Evolutionary conservation across 2,888 invertebrate species (phyloP), one percentile per base, ranked within the genome.

Genomic region (Cryptus armator): DNA sequence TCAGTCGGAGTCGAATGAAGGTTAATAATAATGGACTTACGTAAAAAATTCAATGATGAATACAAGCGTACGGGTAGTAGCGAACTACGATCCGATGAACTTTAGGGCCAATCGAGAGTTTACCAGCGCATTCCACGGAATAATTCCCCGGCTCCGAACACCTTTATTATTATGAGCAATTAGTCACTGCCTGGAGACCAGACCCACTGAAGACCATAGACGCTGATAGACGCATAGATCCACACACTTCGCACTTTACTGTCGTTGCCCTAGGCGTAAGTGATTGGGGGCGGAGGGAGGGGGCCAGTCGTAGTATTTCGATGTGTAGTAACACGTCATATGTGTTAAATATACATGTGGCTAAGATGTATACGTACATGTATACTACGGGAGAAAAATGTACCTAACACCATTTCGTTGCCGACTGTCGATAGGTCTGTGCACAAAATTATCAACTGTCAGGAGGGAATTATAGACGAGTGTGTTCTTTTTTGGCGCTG

Each of bases 131-230:
- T 86, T 85, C 77, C 85, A 81, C 78, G 70, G 72, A 64, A 79
- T 83, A 70, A 32, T 66, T 43, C 70, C 77, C 66, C 48, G 81
- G 74, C 76, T 80, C 80, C 77, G 67, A 74, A 76, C 80, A 83
- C 85, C 85, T 85, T 85, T 85, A 81, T 81, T 86, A 84, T 85
- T 86, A 85, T 75, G 86, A 85, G 83, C 82, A 86, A 85, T 86
- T 83, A 86, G 85, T 85, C 85, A 85, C 85, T 86, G 86, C 75
- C 77, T 82, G 79, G 67, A 71, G 80, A 80, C 74, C 82, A 85
- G 83, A 86, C 86, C 81, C 77, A 83, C 82, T 82, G 79, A 80
- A 79, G 80, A 76, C 79, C 80, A 84, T 79, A 79, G 80, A 85
- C 68, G 67, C 62, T 62, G 62, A 62, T 62, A 62, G 62, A 62